Evolutionary conservation across 2,113 vertebrate species (phyloP).

Genomic region (Thryonomys swinderianus): DNA sequence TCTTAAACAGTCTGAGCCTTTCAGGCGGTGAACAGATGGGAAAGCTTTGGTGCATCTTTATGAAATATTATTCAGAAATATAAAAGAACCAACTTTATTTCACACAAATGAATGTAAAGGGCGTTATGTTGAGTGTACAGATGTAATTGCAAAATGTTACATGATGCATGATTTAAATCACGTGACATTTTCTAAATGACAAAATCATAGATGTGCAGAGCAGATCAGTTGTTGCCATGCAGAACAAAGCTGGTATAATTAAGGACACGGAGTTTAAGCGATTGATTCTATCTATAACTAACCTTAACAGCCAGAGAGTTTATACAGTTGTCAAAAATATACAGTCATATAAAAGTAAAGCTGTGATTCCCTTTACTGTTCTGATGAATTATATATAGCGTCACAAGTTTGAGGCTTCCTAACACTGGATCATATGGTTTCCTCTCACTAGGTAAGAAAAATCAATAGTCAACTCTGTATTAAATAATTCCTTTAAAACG

Average conservation of each 20-base stretch:
- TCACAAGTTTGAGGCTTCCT: background rate
- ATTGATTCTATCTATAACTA: background rate
- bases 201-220: background rate
- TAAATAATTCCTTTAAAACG: background rate
- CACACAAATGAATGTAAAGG: background rate
- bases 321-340: background rate
- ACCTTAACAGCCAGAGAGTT: background rate
- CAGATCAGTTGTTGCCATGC: background rate
- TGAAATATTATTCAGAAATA: background rate
- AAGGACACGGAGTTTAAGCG: background rate
- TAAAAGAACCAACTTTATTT: background rate
- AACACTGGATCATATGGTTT: background rate
- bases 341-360: background rate
- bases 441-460: background rate
- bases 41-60: background rate
- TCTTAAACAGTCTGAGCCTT: background rate
- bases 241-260: background rate
- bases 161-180: background rate
- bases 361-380: background rate
- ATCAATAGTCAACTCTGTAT: background rate
- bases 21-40: background rate
- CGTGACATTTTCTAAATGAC: background rate
- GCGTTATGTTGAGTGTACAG: background rate
- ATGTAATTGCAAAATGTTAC: background rate
- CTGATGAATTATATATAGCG: background rate